Base-by-base conservation (phyloP, 2,113 vertebrate species). In the Fulmarus glacialis region DNA sequence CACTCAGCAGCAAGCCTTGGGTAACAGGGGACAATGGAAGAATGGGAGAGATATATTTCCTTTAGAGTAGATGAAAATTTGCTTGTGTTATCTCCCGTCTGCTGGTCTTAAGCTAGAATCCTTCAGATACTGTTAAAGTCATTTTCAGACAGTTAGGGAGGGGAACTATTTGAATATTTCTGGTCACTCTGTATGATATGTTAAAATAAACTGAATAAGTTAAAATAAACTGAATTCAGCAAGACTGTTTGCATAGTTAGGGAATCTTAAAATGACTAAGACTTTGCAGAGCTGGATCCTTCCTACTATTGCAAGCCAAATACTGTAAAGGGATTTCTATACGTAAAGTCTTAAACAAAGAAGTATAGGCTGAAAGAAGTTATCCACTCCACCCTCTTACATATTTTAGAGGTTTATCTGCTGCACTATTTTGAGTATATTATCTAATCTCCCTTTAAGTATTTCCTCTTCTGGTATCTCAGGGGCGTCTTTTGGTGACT, bases 391-490 rank as follows among this genome's bases (percentile, higher is more conserved):
- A 72, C 58, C 34, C 48, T 87, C 90, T 82, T 89, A 82, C 43
- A 42, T 70, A 62, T 95, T 96, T 92, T 82, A 62, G 34, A 85
- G 17, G 43, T 93, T 97, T 97, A 95, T 96, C 95, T 92, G 36
- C 66, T 87, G 75, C 40, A 89, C 96, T 97, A 91, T 92, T 97
- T 93, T 96, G 71, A 96, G 97, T 84, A 59, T 77, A 79, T 95
- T 98, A 98, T 98, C 98, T 98, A 97, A 98, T 98, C 97, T 97
- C 70, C 67, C 67, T 83, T 75, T 89, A 96, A 98, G 97, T 96
- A 97, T 97, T 98, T 98, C 98, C 97, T 96, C 66, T 78, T 89
- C 87, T 87, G 55, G 32, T 91, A 93, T 96, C 85, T 95, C 97
- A 48, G 53, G 79, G 85, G 64, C 97, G 97, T 96, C 97, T 96